These are phyloP conservation scores for Philaenus spumarius DNA, from an alignment of 1,140 invertebrate species.

Conservation along the genomic window DNA sequence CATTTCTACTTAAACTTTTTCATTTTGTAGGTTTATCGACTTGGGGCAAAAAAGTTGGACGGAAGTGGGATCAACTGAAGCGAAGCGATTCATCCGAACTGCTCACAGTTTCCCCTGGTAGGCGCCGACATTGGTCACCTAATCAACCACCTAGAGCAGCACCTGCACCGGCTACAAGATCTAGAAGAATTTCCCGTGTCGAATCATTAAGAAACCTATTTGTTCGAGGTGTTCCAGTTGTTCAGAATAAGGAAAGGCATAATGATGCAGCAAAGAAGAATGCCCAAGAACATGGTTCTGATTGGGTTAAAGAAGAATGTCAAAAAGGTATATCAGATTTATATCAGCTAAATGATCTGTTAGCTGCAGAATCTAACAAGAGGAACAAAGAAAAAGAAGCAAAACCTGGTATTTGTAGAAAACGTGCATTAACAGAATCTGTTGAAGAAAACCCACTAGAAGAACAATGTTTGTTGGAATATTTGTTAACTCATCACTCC, in stretches of 20 bases:
- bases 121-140: constrained; percentile 43
- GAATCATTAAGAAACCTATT: constrained; percentile 51
- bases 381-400: constrained; percentile 15
- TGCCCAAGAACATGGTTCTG: constrained; percentile 18
- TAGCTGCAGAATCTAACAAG: constrained; percentile 17
- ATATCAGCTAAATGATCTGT: constrained; percentile 31
- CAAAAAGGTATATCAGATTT: constrained; percentile 34
- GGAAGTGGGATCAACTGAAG: constrained; percentile 54
- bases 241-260: constrained; percentile 5
- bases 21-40: constrained; percentile 47
- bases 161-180: constrained; percentile 25
- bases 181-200: constrained; percentile 47
- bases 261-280: constrained; percentile 6
- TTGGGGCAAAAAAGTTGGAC: constrained; percentile 57
- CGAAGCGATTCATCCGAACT: constrained; percentile 51
- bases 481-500: constrained; percentile 21
- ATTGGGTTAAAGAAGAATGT: constrained; percentile 36
- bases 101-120: constrained; percentile 40
- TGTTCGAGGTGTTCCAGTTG: constrained; percentile 29
- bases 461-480: constrained; percentile 29
- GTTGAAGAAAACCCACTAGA: constrained; percentile 30
- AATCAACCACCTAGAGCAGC: constrained; percentile 27
- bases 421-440: constrained; percentile 24
- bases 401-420: constrained; percentile 15
- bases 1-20: not conserved